A percentile compares a stretch with the other conserved stretches of the same genome.
phyloP scores from a whole-genome alignment of 2,113 vertebrate species.

The Pseudorasbora parva region DNA sequence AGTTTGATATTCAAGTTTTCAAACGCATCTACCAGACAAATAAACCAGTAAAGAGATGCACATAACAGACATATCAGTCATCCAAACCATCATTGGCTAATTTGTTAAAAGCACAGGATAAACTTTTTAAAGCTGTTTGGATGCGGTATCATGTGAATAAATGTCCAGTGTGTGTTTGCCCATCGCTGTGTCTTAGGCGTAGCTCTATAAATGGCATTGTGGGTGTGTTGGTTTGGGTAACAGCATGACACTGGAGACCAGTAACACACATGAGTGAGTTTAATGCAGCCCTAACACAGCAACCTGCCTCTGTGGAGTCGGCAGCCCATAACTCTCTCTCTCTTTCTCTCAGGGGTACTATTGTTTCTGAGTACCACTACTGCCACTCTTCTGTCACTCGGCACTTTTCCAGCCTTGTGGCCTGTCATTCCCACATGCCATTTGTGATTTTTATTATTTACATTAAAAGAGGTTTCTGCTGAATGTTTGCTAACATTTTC shows the following conservation, averaged over 20 bases:
- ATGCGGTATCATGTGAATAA: background rate
- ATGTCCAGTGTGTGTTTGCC: background rate
- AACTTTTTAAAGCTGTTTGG: background rate
- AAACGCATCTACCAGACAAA: slow-evolving; percentile 36
- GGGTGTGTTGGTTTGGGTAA: slow-evolving; percentile 30
- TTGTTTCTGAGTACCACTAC: background rate
- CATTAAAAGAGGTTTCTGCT: background rate
- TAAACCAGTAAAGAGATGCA: slow-evolving; percentile 44
- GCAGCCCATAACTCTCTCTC: slow-evolving; percentile 22
- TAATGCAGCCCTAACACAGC: slow-evolving; percentile 27
- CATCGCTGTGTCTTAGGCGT: background rate
- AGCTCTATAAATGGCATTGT: slow-evolving; percentile 41
- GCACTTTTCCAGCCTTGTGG: background rate
- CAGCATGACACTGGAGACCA: slow-evolving; percentile 40
- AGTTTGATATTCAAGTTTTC: slow-evolving; percentile 55
- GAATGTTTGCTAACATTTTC: background rate
- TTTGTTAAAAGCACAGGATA: background rate
- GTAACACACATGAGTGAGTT: slow-evolving; percentile 48
- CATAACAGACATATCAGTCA: background rate
- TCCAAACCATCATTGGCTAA: background rate
- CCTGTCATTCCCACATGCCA: background rate
- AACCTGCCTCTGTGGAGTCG: slow-evolving; percentile 20
- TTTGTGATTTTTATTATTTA: background rate
- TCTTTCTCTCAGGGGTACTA: slow-evolving; percentile 6
- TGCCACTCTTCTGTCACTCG: background rate